These are phyloP conservation scores for Atta texana DNA, from an alignment of 1,140 invertebrate genomes.

Conservation along the genomic window DNA sequence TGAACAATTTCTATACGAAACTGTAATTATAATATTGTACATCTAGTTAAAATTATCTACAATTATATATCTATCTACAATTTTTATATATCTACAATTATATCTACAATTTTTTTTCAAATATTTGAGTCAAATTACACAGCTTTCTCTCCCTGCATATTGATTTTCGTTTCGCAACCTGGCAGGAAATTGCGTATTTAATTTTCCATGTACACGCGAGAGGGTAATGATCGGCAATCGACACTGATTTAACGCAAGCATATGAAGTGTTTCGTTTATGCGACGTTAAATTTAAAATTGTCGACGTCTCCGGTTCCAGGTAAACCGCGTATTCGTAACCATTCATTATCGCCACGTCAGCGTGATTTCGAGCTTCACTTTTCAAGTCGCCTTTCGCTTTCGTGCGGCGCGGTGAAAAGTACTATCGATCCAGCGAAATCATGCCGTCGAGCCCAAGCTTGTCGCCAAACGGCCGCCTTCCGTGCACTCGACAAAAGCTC, in stretches of 20 bases:
- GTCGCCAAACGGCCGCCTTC: conserved; percentile 32
- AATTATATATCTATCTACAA: too few species aligned
- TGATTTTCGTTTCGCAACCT: conserved; percentile 3
- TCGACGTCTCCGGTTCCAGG: not conserved
- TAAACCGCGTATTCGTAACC: not conserved
- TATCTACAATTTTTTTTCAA: not conserved
- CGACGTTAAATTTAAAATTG: not conserved
- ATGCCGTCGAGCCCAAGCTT: not conserved
- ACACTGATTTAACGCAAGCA: not conserved
- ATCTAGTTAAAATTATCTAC: not conserved
- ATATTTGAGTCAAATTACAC: not conserved
- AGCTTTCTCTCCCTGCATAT: not conserved
- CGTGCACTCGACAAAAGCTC: conserved; percentile 19
- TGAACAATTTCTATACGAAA: not conserved
- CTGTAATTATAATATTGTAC: too few species aligned
- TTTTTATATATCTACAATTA: too few species aligned
- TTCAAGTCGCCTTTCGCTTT: conserved; percentile 57
- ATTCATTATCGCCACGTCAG: conserved; percentile 6
- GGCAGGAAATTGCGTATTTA: conserved; percentile 20
- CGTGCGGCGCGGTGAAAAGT: conserved; percentile 43
- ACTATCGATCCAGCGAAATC: conserved; percentile 56
- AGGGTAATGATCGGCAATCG: not conserved
- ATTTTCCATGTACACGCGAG: not conserved
- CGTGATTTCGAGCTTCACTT: conserved; percentile 44
- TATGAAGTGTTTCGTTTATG: not conserved